Evolutionary conservation across 2,888 invertebrate species (phyloP), one percentile per base, ranked within the genome.

Genomic region (Microctonus aethiopoides): DNA sequence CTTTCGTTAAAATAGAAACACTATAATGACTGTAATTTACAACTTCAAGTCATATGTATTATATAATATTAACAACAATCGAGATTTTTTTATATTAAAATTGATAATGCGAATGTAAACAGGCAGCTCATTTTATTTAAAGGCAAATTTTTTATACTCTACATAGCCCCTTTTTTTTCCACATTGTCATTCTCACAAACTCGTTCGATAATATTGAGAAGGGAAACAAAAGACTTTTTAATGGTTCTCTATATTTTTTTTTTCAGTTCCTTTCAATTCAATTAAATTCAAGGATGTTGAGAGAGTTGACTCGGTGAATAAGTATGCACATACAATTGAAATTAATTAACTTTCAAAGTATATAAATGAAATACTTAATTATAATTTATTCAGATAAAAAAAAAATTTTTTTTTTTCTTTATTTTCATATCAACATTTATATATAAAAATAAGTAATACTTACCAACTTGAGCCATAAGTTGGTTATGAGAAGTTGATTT

Each of bases 391-490:
- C 16, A 16, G 5, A 4, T 7, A n/a, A n/a, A 46, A 16, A 10
- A 20, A 57, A n/a, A n/a, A n/a, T n/a, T n/a, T n/a, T n/a, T n/a
- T n/a, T n/a, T n/a, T n/a, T n/a, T n/a, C n/a, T n/a, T n/a, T n/a
- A n/a, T n/a, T n/a, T n/a, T n/a, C n/a, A n/a, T n/a, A n/a, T n/a
- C n/a, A n/a, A n/a, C n/a, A n/a, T 70, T 20, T 29, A 36, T 64
- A 46, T 46, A 39, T 63, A 26, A 65, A 26, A 63, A 34, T 20
- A 9, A 46, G 34, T 56, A 36, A 0, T 59, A 93, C 95, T 95
- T 90, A 96, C 96, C 91, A 96, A 90, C 91, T 96, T 96, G 84
- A 97, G 91, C 97, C 97, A 97, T 89, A 97, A 95, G 90, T 97
- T 97, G 85, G 97, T 95, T 88, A 96, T 95, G 87, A 97, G 92